phyloP scores from a whole-genome alignment of 2,888 invertebrate genomes.

The Penaeus monodon region DNA sequence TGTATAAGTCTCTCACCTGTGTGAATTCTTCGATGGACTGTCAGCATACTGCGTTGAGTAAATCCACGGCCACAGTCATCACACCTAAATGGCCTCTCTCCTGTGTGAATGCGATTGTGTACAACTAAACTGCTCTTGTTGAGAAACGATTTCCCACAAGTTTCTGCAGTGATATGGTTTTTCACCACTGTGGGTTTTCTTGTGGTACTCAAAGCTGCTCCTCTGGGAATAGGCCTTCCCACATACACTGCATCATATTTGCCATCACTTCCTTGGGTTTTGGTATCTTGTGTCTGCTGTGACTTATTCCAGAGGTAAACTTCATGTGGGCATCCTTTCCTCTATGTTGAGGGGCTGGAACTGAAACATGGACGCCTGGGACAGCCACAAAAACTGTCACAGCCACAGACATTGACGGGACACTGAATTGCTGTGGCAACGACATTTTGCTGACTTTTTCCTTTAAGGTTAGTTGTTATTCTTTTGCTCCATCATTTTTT shows the following conservation, averaged over 20 bases:
- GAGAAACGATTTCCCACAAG: constrained; percentile 36
- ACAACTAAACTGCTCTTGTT: constrained; percentile 37
- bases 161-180: constrained; percentile 35
- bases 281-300: constrained; percentile 21
- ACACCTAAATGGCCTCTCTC: constrained; percentile 50
- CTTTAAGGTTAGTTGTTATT: too few relatives aligned
- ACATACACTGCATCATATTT: constrained; percentile 41
- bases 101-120: constrained; percentile 46
- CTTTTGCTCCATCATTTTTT: too few relatives aligned
- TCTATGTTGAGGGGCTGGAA: constrained; percentile 4
- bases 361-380: constrained; percentile 20
- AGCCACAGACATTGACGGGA: constrained; percentile 25
- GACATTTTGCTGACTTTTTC: background rate
- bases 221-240: constrained; percentile 33
- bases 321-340: constrained; percentile 30
- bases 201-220: constrained; percentile 40
- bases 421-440: constrained; percentile 29
- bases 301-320: constrained; percentile 28
- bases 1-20: constrained; percentile 55
- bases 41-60: constrained; percentile 47
- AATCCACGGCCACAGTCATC: constrained; percentile 50
- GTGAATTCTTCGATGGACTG: constrained; percentile 49
- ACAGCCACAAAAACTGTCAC: constrained; percentile 26
- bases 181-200: constrained; percentile 40
- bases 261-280: constrained; percentile 23